Base-by-base conservation (phyloP, 2,888 invertebrate genomes). In the Thelaira solivaga region DNA sequence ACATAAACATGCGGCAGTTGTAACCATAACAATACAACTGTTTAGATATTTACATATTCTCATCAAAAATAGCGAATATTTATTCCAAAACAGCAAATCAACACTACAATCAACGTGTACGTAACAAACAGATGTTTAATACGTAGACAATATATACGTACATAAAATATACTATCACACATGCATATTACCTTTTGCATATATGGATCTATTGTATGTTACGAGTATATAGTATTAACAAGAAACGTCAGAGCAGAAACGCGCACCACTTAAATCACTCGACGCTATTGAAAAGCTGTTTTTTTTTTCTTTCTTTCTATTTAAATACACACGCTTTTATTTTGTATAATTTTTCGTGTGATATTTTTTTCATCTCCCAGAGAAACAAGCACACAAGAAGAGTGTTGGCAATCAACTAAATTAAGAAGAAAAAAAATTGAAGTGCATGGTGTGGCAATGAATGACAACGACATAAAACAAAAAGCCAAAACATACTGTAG, bases 381-480 rank as follows among this genome's bases (percentile, higher is more conserved):
- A 20, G 13, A 62, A 31, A 8, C 72, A 51, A 77, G 36, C 64
- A 53, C 68, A 49, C 68, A 34, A 51, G 57, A 51, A 64, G 73
- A 73, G 62, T 69, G 77, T 77, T 68, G 64, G 73, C 62, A 64
- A 64, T 59, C 57, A 62, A 77, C 77, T 77, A 57, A 77, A 68
- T n/a, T n/a, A n/a, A n/a, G n/a, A n/a, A n/a, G 22, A 34, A 49
- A 57, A 62, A 51, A 22, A 68, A 16, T 57, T 57, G 55, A 22
- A 68, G 22, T 47, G 43, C 68, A 29, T 68, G 49, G 13, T 62
- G 68, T 77, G 51, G 29, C 59, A 62, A 49, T 43, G 64, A 36
- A 49, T 49, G 43, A 16, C 47, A 24, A 39, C 49, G 43, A 39
- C 65, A 45, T n/a, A 36, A 31, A 36, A 24, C 16, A 13, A 51